Conservation (phyloP, 2,888 invertebrate species). For the Willowsia nigromaculata region DNA sequence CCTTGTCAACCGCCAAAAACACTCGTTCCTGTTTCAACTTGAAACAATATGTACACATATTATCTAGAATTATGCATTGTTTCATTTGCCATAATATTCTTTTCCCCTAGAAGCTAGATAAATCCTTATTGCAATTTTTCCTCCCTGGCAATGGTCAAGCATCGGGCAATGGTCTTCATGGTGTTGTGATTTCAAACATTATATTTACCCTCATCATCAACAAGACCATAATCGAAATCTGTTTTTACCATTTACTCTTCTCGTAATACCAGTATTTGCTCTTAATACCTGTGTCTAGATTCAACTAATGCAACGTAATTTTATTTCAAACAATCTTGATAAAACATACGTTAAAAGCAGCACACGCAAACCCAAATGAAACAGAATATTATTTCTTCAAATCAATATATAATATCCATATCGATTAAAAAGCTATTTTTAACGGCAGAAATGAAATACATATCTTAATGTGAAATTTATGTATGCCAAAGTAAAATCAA, state of each 20-base stretch:
- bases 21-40: conserved; percentile 10
- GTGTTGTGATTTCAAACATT: conserved; percentile 37
- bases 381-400: not conserved
- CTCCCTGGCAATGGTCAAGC: conserved; percentile 29
- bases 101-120: conserved; percentile 3
- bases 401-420: not conserved
- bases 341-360: not conserved
- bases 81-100: not conserved
- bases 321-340: not conserved
- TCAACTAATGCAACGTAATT: not conserved
- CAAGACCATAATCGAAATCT: conserved; percentile 3
- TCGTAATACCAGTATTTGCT: not conserved
- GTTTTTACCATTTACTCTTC: not conserved
- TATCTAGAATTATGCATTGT: not conserved
- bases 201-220: conserved; percentile 25
- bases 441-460: not conserved
- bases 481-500: not conserved
- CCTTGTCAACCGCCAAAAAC: conserved; percentile 32
- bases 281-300: no score
- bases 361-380: not conserved
- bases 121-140: conserved; percentile 32
- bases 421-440: not conserved
- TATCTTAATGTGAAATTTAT: not conserved
- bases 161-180: conserved; percentile 72
- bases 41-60: not conserved